Conservation (phyloP, 2,797 vertebrate species). For the Semaprochilodus insignis region DNA sequence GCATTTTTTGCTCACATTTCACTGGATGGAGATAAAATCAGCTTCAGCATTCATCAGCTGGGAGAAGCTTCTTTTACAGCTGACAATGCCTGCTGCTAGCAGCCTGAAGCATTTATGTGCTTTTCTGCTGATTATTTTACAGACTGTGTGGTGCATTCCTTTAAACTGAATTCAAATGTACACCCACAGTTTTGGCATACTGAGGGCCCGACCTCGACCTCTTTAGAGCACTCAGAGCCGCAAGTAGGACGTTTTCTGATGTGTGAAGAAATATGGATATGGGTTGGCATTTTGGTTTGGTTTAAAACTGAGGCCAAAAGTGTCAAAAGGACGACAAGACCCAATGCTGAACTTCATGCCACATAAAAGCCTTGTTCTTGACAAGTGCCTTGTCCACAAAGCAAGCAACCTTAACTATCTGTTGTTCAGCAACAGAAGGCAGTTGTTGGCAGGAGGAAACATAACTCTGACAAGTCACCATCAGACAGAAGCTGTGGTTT, state of each 20-base stretch:
- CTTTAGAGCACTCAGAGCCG: not conserved
- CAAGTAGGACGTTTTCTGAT: not conserved
- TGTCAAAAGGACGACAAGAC: not conserved
- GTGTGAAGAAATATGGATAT: not conserved
- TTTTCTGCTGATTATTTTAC: not conserved
- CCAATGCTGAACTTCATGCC: not conserved
- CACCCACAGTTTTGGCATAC: conserved; percentile 1
- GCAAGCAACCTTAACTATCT: not conserved
- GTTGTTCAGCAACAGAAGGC: not conserved
- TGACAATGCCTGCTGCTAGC: not conserved
- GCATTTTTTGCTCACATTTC: conserved; percentile 10
- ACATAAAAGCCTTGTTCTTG: not conserved
- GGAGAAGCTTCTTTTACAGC: not conserved
- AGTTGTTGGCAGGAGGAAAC: not conserved
- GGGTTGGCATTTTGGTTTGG: not conserved
- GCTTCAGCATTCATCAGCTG: not conserved
- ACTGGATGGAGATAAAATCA: not conserved
- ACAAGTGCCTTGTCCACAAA: not conserved
- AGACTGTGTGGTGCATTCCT: not conserved
- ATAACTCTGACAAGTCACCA: not conserved
- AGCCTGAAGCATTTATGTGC: not conserved
- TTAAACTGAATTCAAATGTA: conserved; percentile 5
- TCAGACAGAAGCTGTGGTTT: conserved; percentile 1
- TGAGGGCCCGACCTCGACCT: not conserved
- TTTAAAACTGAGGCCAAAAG: not conserved